Evolutionary conservation across 2,888 invertebrate genomes (phyloP), one percentile per base, ranked within the genome.

Genomic region (Synergus umbraculus): DNA sequence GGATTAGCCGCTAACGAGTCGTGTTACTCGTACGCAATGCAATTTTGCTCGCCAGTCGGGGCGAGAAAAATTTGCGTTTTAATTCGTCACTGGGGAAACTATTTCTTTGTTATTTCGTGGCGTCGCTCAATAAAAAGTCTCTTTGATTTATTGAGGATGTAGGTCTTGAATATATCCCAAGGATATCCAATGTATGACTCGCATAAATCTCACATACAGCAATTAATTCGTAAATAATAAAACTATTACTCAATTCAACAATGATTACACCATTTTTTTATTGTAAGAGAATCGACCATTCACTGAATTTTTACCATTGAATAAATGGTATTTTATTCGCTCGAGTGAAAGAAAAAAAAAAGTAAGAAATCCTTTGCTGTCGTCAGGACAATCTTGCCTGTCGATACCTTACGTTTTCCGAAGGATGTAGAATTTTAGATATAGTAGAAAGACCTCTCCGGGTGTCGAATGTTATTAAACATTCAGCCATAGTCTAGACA

Each of bases 1-100:
- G 88, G 88, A 90, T 90, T 89, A 90, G 89, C 89, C 87, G 86
- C 89, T 90, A 89, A 90, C 89, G 89, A 89, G 87, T 89, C 87
- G 86, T 88, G 88, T 88, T 88, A 87, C 88, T 86, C 88, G 86
- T 86, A 88, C 81, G 86, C 86, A 84, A 87, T 84, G 88, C 88
- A 87, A 89, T 89, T 88, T 88, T 83, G 79, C 80, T 80, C 79
- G 44, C 64, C 54, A 80, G 80, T 79, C 69, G 79, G 76, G 79
- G 78, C 80, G 78, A 79, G 79, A 79, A 80, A 78, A 80, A 80
- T 78, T 80, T 77, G 77, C 49, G 73, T 79, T 82, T 83, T 80
- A 83, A 82, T 85, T 85, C 83, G 79, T 81, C 78, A 49, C 60
- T 69, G 41, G 29, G 69, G 76, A 69, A 76, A 67, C 46, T 63